Conservation (phyloP, 1,140 invertebrate genomes). For the Metaphire vulgaris region DNA sequence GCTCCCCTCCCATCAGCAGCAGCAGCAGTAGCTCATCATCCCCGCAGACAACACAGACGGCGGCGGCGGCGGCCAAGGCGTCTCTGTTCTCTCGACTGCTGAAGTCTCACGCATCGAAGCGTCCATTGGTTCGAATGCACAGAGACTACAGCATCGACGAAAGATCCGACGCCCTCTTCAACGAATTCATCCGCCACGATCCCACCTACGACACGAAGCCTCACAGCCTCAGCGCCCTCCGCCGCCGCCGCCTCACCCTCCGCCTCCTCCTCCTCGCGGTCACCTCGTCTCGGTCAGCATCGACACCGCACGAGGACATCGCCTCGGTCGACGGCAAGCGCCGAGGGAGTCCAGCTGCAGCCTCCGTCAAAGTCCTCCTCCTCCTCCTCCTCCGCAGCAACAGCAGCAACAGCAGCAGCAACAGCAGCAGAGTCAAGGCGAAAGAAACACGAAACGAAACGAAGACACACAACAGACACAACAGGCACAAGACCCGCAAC, state of each 20-base stretch:
- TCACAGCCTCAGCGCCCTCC: conserved; percentile 8
- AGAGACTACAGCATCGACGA: conserved; percentile 59
- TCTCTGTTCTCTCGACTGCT: conserved; percentile 13
- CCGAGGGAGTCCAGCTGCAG: background rate
- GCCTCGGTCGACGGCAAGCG: background rate
- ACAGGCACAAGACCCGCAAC: background rate
- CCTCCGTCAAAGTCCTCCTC: background rate
- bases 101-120: conserved; percentile 28
- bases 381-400: too few species aligned
- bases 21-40: too few species aligned
- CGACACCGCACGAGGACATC: background rate
- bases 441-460: background rate
- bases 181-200: conserved; percentile 56
- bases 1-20: too few species aligned
- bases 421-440: background rate
- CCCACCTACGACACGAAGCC: conserved; percentile 36
- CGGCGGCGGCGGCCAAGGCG: background rate
- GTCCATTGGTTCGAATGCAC: conserved; percentile 33
- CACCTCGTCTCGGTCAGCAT: conserved; percentile 5
- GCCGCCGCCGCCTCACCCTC: too few species aligned
- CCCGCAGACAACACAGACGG: conserved; percentile 9
- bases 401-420: background rate
- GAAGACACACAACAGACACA: background rate
- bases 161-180: conserved; percentile 57
- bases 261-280: background rate